A percentile compares a stretch with the other conserved stretches of the same genome.
These are phyloP conservation scores for Stercorarius parasiticus DNA, from an alignment of 2,113 vertebrate genomes.

Conservation along the genomic window DNA sequence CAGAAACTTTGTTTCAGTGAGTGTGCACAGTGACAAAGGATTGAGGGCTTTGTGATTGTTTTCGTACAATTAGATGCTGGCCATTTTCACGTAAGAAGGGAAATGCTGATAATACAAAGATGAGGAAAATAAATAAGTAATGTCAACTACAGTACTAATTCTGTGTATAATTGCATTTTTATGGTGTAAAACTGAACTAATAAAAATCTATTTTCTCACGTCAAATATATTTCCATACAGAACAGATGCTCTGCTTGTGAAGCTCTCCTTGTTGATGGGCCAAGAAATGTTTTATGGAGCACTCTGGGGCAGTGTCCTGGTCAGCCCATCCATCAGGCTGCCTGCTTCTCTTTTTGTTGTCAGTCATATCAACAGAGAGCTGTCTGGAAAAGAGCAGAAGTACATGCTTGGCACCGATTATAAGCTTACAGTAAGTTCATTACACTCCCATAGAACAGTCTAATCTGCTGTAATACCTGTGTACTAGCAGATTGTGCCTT, in stretches of 20 bases:
- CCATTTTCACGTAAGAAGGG: background rate
- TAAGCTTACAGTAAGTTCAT: conserved; percentile 82
- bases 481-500: background rate
- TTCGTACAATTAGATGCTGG: background rate
- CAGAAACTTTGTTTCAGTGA: background rate
- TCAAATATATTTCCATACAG: conserved; percentile 57
- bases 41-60: background rate
- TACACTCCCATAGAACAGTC: background rate
- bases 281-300: conserved; percentile 88
- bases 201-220: background rate
- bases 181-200: background rate
- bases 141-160: background rate
- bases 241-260: conserved; percentile 87
- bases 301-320: conserved; percentile 89
- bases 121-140: background rate
- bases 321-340: conserved; percentile 84
- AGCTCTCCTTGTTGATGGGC: conserved; percentile 87
- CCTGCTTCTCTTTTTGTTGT: conserved; percentile 92
- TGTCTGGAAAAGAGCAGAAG: conserved; percentile 78
- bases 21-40: background rate
- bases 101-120: background rate
- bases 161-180: background rate
- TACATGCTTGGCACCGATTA: conserved; percentile 88
- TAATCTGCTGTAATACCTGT: background rate
- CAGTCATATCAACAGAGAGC: conserved; percentile 84